Conservation (phyloP, 2,888 invertebrate genomes). For the Tachina fera region DNA sequence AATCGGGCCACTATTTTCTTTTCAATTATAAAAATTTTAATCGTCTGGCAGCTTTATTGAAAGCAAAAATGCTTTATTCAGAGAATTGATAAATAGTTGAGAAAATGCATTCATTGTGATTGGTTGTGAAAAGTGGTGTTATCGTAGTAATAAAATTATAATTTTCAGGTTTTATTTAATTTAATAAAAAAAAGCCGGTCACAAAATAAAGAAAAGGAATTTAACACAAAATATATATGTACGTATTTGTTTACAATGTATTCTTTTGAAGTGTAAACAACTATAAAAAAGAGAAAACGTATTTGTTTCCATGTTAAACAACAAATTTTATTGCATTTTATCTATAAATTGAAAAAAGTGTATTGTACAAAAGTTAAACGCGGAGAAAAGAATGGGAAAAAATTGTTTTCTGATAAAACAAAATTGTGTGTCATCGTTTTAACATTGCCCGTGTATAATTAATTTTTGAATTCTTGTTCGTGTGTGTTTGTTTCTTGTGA, state of each 20-base stretch:
- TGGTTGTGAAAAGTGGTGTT: constrained; percentile 50
- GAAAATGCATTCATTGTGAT: constrained; percentile 70
- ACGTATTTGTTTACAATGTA: not conserved
- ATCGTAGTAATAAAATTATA: constrained; percentile 11
- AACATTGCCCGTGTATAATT: constrained; percentile 23
- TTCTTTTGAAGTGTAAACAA: constrained; percentile 17
- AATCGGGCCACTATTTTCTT: not conserved
- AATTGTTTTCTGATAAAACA: constrained; percentile 52
- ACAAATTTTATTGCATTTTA: constrained; percentile 11
- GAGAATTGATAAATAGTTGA: constrained; percentile 58
- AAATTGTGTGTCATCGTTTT: constrained; percentile 68
- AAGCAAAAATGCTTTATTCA: not conserved
- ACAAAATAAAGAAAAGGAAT: constrained; percentile 24
- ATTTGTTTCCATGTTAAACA: constrained; percentile 31
- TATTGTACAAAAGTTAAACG: constrained; percentile 29
- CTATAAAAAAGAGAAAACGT: constrained; percentile 23
- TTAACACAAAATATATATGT: constrained; percentile 8
- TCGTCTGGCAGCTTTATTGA: constrained; percentile 6
- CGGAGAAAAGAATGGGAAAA: constrained; percentile 30
- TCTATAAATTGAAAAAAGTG: constrained; percentile 20
- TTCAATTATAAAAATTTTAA: not conserved
- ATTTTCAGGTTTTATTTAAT: constrained; percentile 57
- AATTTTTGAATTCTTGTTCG: constrained; percentile 56
- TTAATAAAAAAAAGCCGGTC: constrained; percentile 67
- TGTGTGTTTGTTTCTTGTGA: constrained; percentile 42